Evolutionary conservation across 2,797 vertebrate genomes (phyloP).

Genomic region (Calcarius lapponicus): DNA sequence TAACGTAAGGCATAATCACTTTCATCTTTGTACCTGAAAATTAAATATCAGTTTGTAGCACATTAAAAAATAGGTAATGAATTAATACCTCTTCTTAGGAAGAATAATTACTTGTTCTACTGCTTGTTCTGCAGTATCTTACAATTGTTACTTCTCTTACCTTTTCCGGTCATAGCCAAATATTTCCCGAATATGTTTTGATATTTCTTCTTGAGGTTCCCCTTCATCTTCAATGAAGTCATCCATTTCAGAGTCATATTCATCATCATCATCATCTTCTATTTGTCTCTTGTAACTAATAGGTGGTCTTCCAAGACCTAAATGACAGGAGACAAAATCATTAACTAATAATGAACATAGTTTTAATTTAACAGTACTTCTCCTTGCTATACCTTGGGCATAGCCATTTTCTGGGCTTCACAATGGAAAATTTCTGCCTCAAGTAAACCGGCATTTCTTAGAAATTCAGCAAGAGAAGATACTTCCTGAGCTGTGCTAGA

Average conservation of each 20-base stretch:
- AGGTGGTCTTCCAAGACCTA: conserved; percentile 81
- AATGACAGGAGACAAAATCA: not conserved
- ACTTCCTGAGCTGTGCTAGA: not conserved
- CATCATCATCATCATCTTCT: conserved; percentile 88
- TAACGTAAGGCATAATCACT: conserved; percentile 97
- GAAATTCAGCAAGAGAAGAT: not conserved
- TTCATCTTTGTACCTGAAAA: conserved; percentile 92
- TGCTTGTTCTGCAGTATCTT: not conserved
- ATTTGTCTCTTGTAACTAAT: conserved; percentile 89
- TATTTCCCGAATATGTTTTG: conserved; percentile 94
- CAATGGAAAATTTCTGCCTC: not conserved
- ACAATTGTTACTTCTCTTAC: conserved; percentile 71
- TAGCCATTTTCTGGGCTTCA: not conserved
- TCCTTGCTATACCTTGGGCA: not conserved
- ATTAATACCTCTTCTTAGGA: not conserved
- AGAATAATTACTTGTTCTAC: not conserved
- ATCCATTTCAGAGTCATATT: conserved; percentile 98
- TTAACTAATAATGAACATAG: not conserved
- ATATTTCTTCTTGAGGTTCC: conserved; percentile 90
- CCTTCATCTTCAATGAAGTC: conserved; percentile 96
- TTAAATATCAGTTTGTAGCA: not conserved
- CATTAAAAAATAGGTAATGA: not conserved
- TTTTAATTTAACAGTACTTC: not conserved
- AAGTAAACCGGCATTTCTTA: not conserved
- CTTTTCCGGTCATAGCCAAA: conserved; percentile 92